Evolutionary conservation across 2,113 vertebrate species (phyloP), one percentile per base, ranked within the genome.

Genomic region (Epinephelus cyanopodus): DNA sequence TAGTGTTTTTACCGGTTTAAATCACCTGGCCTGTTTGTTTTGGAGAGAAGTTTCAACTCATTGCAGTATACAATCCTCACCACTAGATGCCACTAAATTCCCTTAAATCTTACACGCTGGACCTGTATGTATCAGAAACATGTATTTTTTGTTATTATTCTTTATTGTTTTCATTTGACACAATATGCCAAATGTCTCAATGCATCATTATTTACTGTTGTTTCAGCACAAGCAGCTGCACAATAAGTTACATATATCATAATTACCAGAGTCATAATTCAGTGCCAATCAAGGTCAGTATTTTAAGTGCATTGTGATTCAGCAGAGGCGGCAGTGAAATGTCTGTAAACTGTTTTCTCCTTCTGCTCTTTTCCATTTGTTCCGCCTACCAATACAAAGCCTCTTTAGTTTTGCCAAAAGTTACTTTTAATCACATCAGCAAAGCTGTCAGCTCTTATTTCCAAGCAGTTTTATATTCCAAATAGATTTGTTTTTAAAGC

Each of bases 391-490:
- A 62, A 9, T 67, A 62, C 53, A 67, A 78, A 76, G 50, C 48
- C 53, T 70, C 23, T 70, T 65, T 23, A 61, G 21, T 50, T 82
- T 84, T 48, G 10, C 18, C 45, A 58, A 74, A 65, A 65, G n/a
- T 81, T 53, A 64, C 77, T 85, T 84, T 78, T 74, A 78, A 84
- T 83, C 81, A 85, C 73, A 48, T 74, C 76, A 84, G 47, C 15
- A 52, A 56, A 78, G 47, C 80, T 81, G 63, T 29, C 81, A 39
- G 25, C 62, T 79, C 47, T 47, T 27, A 42, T 80, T 66, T 75
- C 33, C 37, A 56, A 79, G 39, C 73, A 47, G 45, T 62, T 78
- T 82, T 70, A 58, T 64, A 58, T 71, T 77, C 17, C 60, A 65
- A 54, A 62, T 53, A 47, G 13, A 83, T 63, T 47, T 21, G 17